Conservation (phyloP, 2,888 invertebrate species). For the Tryphoninae sp. region DNA sequence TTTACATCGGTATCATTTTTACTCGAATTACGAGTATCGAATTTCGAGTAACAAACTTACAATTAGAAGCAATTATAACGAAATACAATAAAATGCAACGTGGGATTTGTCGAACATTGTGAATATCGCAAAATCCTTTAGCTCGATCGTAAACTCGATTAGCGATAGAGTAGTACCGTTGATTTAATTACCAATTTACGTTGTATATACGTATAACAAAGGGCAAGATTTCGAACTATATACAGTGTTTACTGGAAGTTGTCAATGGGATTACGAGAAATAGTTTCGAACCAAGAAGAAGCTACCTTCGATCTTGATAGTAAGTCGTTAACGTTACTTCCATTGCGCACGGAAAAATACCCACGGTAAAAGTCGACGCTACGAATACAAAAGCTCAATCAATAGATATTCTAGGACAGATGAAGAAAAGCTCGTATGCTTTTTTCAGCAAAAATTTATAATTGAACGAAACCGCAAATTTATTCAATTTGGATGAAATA, state of each 20-base stretch:
- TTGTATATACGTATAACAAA: neutral
- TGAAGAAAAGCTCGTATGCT: no score
- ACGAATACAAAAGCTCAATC: neutral
- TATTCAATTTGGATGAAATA: no score
- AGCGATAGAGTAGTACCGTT: neutral
- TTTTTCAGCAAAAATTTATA: no score
- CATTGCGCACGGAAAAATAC: neutral
- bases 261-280: conserved; percentile 22
- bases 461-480: no score
- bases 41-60: neutral
- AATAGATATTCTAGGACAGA: no score
- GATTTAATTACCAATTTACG: neutral
- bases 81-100: no score
- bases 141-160: neutral
- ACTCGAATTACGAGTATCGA: neutral
- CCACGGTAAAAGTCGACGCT: neutral
- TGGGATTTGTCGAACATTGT: neutral
- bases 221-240: neutral
- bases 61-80: no score
- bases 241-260: neutral
- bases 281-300: conserved; percentile 5
- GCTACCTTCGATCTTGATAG: no score
- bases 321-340: neutral
- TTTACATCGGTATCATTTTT: neutral
- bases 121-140: neutral